Percentiles rank a stretch among this genome's conserved stretches.
Conservation (phyloP, 2,797 vertebrate species). For the Neosalanx taihuensis region DNA sequence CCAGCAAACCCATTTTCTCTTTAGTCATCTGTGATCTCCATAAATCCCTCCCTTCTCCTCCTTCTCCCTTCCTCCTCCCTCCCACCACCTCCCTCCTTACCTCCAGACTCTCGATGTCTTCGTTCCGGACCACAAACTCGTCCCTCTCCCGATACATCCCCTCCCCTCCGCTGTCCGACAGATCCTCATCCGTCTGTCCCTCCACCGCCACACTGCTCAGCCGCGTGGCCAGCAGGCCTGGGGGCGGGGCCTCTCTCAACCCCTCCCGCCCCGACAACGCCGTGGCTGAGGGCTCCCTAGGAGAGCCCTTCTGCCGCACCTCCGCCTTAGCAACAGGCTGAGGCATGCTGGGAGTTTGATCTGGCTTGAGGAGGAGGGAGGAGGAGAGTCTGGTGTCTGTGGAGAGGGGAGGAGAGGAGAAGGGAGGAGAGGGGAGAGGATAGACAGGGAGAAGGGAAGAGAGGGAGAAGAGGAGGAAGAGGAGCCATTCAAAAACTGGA, state of each 20-base stretch:
- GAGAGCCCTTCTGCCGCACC: constrained; percentile 60
- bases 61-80: neutral
- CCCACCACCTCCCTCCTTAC: constrained; percentile 61
- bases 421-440: constrained; percentile 20
- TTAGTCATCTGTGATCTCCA: too few relatives aligned
- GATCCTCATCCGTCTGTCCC: constrained; percentile 90
- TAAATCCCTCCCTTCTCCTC: too few relatives aligned
- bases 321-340: constrained; percentile 59
- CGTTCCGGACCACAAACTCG: constrained; percentile 97
- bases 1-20: constrained; percentile 7
- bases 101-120: constrained; percentile 92
- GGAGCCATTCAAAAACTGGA: neutral
- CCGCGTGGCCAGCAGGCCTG: constrained; percentile 78
- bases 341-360: constrained; percentile 61
- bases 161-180: constrained; percentile 92
- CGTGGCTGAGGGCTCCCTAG: constrained; percentile 39
- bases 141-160: constrained; percentile 97
- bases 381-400: constrained; percentile 59
- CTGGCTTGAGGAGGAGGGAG: constrained; percentile 70
- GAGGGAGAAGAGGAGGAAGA: neutral
- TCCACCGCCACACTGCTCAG: constrained; percentile 85
- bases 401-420: constrained; percentile 18
- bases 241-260: constrained; percentile 64
- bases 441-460: neutral
- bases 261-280: constrained; percentile 61